Evolutionary conservation across 2,888 invertebrate species (phyloP).

Genomic region (Agrilus cyanescens): DNA sequence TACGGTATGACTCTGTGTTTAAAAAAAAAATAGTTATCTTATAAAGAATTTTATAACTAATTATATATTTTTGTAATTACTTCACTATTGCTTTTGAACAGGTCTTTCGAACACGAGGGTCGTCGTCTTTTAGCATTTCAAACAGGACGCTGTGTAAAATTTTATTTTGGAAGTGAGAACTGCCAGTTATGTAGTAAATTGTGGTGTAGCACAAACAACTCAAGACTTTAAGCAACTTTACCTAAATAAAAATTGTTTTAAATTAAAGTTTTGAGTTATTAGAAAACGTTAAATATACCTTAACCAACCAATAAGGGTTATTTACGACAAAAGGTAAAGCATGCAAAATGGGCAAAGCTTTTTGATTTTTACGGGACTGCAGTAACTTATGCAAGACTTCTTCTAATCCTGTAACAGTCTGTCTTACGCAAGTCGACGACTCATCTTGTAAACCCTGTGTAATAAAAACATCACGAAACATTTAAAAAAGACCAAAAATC

Average conservation of each 20-base stretch:
- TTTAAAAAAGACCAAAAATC: background rate
- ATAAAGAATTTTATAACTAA: conserved; percentile 3
- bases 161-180: conserved; percentile 44
- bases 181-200: conserved; percentile 41
- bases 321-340: conserved; percentile 49
- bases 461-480: conserved; percentile 7
- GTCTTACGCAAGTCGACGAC: conserved; percentile 62
- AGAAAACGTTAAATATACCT: conserved; percentile 38
- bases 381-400: conserved; percentile 47
- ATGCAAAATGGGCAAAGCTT: conserved; percentile 46
- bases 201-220: conserved; percentile 46
- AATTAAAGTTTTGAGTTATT: background rate
- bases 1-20: conserved; percentile 36
- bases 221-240: conserved; percentile 52
- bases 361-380: conserved; percentile 47
- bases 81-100: conserved; percentile 53
- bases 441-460: conserved; percentile 59
- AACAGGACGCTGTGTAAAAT: conserved; percentile 49
- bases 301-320: conserved; percentile 78
- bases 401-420: conserved; percentile 53
- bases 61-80: conserved; percentile 32
- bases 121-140: conserved; percentile 58
- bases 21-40: conserved; percentile 5
- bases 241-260: conserved; percentile 32
- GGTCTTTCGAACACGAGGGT: conserved; percentile 63